These are phyloP conservation scores for Pluvianellus socialis DNA, from an alignment of 2,113 vertebrate species.

Conservation along the genomic window DNA sequence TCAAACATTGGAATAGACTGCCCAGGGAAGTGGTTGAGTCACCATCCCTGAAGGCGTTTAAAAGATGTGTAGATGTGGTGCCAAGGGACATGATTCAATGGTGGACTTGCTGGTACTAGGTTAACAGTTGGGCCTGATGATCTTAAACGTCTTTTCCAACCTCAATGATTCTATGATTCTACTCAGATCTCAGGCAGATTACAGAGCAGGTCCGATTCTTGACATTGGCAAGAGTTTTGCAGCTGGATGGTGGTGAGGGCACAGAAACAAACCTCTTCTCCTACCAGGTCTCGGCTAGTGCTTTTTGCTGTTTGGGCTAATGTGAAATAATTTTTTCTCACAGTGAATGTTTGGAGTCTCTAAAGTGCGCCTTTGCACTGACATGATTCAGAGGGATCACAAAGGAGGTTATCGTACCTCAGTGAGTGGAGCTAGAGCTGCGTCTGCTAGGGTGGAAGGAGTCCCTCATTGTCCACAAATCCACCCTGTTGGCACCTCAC, in stretches of 20 bases:
- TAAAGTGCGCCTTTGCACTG: background rate
- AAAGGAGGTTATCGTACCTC: background rate
- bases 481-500: background rate
- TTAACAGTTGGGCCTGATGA: background rate
- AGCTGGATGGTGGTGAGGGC: accelerated
- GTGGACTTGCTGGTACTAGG: background rate
- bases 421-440: background rate
- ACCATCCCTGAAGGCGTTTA: background rate
- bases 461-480: background rate
- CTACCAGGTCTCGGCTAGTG: background rate
- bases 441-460: background rate
- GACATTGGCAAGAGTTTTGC: background rate
- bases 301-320: background rate
- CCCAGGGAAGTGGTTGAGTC: background rate
- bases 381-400: background rate
- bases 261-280: background rate
- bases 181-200: background rate
- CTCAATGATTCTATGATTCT: background rate
- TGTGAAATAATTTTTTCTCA: background rate
- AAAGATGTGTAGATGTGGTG: background rate
- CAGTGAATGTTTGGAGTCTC: background rate
- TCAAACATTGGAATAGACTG: background rate
- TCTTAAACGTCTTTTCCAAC: background rate
- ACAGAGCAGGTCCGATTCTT: background rate
- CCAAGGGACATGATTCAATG: background rate